phyloP scores from a whole-genome alignment of 2,113 vertebrate genomes.

The Chionis minor region DNA sequence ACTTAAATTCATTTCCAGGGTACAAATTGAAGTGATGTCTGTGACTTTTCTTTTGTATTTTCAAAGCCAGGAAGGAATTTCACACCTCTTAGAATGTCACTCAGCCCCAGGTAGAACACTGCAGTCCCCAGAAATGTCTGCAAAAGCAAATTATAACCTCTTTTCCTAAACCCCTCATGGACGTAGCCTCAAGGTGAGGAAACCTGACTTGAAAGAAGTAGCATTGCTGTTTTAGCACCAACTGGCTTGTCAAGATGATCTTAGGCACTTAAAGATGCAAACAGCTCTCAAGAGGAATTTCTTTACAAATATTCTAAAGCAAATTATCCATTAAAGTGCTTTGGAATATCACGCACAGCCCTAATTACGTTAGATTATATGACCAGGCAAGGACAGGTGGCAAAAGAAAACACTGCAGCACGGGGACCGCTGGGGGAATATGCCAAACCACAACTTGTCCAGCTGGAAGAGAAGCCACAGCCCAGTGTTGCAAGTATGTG shows the following conservation, averaged over 20 bases:
- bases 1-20: not conserved
- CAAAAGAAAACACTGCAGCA: not conserved
- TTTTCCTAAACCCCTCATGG: not conserved
- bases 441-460: not conserved
- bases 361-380: not conserved
- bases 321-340: not conserved
- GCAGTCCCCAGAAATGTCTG: not conserved
- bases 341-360: not conserved
- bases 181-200: not conserved
- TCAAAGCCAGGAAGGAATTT: not conserved
- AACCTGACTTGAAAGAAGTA: not conserved
- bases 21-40: not conserved
- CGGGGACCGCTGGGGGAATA: not conserved
- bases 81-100: not conserved
- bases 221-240: not conserved
- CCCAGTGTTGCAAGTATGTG: not conserved
- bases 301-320: not conserved
- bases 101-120: not conserved
- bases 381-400: not conserved
- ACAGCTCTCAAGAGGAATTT: not conserved
- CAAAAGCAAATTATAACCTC: not conserved
- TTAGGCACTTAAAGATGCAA: not conserved
- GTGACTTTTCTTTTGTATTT: not conserved
- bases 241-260: not conserved
- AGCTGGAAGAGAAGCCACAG: not conserved